Base-by-base conservation (phyloP, 2,797 vertebrate species). In the Microchirus variegatus region DNA sequence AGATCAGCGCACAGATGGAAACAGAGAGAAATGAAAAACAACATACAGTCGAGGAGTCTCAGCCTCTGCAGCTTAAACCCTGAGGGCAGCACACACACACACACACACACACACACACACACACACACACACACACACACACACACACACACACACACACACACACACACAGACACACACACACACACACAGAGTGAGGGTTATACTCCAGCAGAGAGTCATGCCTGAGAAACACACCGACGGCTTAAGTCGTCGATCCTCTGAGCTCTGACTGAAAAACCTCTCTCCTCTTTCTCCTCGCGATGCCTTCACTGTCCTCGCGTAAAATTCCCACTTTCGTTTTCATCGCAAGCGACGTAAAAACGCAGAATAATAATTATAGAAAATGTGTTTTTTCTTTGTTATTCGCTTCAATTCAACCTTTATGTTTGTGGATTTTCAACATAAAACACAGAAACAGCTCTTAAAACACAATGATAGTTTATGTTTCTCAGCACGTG, bases 181-280 rank as follows among this genome's bases (percentile, higher is more conserved):
- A 52, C 48, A 55, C 37, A 56, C 44, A 49, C 46, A 51, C 64
- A 67, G n/a, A 19, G 41, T 48, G 35, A n/a, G 49, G 38, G 44
- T 68, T 56, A 53, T 56, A 61, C 57, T 64, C 35, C 64, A 59
- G 70, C 9, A 13, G 31, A 53, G 43, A 70, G 63, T 68, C 55
- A 77, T 73, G 70, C 53, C 65, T 73, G 57, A 69, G 68, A 75
- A 78, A 78, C 68, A 73, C 54, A 53, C 56, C 71, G 46, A 31
- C 55, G n/a, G 75, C 67, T 81, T 81, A 75, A 61, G 48, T 67
- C 70, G 42, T 53, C 0, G n/a, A 67, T 74, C 73, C 66, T 67
- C 62, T 69, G 17, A 76, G 61, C 62, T 70, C 42, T 44, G 12
- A 8, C 54, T 15, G 26, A 35, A 35, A 57, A 57, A 6, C 41